Evolutionary conservation across 2,888 invertebrate genomes (phyloP).

Genomic region (Ametastegia equiseti): DNA sequence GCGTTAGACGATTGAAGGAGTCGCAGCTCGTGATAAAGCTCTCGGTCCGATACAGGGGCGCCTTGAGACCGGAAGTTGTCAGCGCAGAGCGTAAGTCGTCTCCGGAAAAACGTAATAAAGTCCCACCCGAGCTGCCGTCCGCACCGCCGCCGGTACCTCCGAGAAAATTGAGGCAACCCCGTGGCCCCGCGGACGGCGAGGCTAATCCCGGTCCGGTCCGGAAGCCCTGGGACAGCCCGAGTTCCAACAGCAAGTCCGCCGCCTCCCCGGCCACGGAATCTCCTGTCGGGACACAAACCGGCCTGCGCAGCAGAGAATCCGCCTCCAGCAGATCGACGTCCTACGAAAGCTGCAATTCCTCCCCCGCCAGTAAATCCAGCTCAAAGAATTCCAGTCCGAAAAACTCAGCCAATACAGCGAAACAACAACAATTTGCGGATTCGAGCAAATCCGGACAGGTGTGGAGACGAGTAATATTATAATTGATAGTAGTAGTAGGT

Average conservation of each 20-base stretch:
- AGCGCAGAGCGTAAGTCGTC: conserved; percentile 73
- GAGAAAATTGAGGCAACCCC: conserved; percentile 80
- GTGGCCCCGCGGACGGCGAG: conserved; percentile 70
- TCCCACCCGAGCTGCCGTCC: conserved; percentile 71
- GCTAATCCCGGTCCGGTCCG: conserved; percentile 70
- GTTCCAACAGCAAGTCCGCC: conserved; percentile 56
- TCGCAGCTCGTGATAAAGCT: conserved; percentile 90
- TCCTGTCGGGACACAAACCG: neutral
- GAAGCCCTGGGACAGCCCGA: conserved; percentile 62
- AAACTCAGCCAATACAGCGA: conserved; percentile 59
- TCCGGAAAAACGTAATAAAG: conserved; percentile 71
- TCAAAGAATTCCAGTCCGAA: conserved; percentile 54
- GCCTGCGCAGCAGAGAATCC: conserved; percentile 39
- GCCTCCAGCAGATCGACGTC: conserved; percentile 58
- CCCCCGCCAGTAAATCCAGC: conserved; percentile 53
- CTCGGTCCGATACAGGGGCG: conserved; percentile 81
- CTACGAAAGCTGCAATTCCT: conserved; percentile 65
- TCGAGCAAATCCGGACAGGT: conserved; percentile 67
- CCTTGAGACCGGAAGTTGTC: conserved; percentile 74
- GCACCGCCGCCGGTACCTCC: conserved; percentile 86
- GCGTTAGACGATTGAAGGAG: conserved; percentile 90
- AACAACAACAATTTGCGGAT: conserved; percentile 61
- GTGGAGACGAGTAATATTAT: too few relatives aligned
- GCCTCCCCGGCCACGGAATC: conserved; percentile 28
- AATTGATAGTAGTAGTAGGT: too few relatives aligned